Percentiles rank a stretch among this genome's conserved stretches.
These are phyloP conservation scores for Cervus canadensis DNA, from an alignment of 2,113 vertebrate genomes.

Conservation along the genomic window DNA sequence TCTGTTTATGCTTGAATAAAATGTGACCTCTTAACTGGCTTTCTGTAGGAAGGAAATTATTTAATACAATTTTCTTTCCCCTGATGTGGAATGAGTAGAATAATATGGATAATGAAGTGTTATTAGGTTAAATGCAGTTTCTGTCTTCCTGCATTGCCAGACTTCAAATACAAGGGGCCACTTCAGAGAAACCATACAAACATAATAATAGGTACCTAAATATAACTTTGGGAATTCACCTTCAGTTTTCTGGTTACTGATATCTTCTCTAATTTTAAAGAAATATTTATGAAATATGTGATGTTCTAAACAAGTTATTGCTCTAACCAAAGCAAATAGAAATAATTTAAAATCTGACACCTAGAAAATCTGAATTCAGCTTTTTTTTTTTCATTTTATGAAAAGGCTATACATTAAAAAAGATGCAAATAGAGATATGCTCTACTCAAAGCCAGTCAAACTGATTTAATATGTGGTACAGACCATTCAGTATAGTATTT, in stretches of 20 bases:
- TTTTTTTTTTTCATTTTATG: background rate
- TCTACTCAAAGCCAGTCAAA: background rate
- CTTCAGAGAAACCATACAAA: background rate
- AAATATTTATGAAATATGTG: background rate
- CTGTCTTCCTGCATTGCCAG: background rate
- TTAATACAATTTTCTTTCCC: constrained; percentile 7
- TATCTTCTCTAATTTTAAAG: constrained; percentile 9
- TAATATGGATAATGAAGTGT: background rate
- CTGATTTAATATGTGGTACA: background rate
- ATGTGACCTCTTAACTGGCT: background rate
- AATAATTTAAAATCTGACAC: constrained; percentile 34
- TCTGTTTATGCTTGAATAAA: constrained; percentile 21
- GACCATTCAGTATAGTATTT: background rate
- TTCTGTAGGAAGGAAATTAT: constrained; percentile 17
- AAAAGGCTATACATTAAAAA: background rate
- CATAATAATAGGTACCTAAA: background rate
- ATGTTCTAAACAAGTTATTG: background rate
- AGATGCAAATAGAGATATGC: background rate
- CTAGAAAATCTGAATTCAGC: background rate
- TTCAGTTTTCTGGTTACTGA: background rate
- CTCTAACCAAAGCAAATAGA: constrained; percentile 39
- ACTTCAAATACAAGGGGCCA: constrained; percentile 1
- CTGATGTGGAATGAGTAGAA: background rate
- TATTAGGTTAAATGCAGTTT: constrained; percentile 11
- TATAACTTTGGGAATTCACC: background rate